Evolutionary conservation across 2,888 invertebrate species (phyloP), one percentile per base, ranked within the genome.

Genomic region (Drosophila melanosoma): DNA sequence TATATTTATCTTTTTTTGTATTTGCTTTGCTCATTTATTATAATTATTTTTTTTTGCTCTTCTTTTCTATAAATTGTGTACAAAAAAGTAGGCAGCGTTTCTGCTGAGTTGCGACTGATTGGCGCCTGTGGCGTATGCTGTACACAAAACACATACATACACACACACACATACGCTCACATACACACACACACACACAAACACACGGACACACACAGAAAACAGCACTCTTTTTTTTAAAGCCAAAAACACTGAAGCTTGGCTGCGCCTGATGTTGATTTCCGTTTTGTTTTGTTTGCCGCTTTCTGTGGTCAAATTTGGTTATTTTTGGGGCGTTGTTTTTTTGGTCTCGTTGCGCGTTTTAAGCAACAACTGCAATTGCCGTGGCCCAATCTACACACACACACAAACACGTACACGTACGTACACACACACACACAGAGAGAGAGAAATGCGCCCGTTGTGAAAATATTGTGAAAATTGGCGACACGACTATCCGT

Each of bases 361-460:
- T 72, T 77, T 66, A 64, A 78, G 85, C 83, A 83, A 85, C 77
- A 83, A 83, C 80, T 74, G 73, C 45, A 65, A 65, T 23, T 62
- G 76, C 53, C 29, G 53, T 63, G 29, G 66, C 61, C 54, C 63
- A 74, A 51, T 49, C 69, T 61, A 53, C 26, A 29, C 64, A 48
- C 67, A 36, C 40, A 40, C 48, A 65, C 53, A 54, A 36, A 52
- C 54, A 59, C 20, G 32, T 45, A n/a, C 35, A n/a, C 38, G 29
- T 53, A 58, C 75, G 62, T 54, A 12, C 11, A 38, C 58, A 58
- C 79, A 56, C 75, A n/a, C 38, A 20, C 48, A 12, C 53, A 48
- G 7, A 20, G 17, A 57, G 23, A 15, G 45, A 26, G 45, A 15
- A 45, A 15, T 3, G 23, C 56, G 54, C 26, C 57, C 42, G 42